Evolutionary conservation across 2,113 vertebrate species (phyloP), one percentile per base, ranked within the genome.

Genomic region (Phoenicopterus ruber): DNA sequence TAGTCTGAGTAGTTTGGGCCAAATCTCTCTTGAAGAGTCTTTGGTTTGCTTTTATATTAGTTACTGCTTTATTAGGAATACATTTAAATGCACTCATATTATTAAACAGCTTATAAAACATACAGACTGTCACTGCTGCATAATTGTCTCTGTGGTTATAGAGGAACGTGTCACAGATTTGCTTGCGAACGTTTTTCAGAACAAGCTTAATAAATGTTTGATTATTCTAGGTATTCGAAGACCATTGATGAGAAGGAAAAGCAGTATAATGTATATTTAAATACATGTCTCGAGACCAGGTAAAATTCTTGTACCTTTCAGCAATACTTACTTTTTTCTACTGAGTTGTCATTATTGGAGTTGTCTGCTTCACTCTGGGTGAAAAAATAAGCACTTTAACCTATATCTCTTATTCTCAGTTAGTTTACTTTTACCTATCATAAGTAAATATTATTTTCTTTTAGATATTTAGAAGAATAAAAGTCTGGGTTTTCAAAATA

Each of bases 211-310:
- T 54, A 21, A 62, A n/a, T 54, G 24, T 59, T 91, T 90, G 4
- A 2, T 94, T 93, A 52, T 65, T 91, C 22, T 49, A 99, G 99
- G 90, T 96, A 97, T 61, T n/a, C 34, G 18, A 98, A 92, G 94
- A 94, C 77, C 65, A 98, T 97, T 73, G 91, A 95, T 21, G 98
- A 98, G 29, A 98, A 98, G 83, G 97, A 98, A 29, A 91, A 92
- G 73, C 96, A 97, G 40, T 98, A 97, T 77, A 97, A 98, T 1
- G 12, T 6, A 2, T 91, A 94, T 70, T 80, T 98, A 52, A 97
- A 92, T 6, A 79, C 96, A 3, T 98, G 98, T 76, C 82, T 98
- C 0, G 98, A 99, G 52, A 94, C 96, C 91, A 98, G 98, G 99
- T 98, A 98, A 98, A 96, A 88, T 28, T 78, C 63, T 12, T 5